These are phyloP conservation scores for Tetramorium simillimum DNA, from an alignment of 1,140 invertebrate genomes.

Conservation along the genomic window DNA sequence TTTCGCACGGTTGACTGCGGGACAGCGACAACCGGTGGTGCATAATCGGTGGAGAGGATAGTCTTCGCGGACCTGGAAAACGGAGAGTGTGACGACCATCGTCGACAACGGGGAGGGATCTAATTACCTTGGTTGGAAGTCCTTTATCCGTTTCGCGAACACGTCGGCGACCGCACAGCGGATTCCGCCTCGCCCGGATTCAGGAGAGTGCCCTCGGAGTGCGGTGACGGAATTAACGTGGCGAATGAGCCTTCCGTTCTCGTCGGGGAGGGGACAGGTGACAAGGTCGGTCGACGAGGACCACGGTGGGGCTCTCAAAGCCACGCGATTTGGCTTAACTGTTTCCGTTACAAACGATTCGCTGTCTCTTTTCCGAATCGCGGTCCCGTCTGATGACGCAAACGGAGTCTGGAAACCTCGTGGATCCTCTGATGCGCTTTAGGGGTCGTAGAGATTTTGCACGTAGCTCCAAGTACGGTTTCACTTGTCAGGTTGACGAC, in stretches of 20 bases:
- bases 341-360: slow-evolving; percentile 4
- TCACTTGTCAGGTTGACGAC: neutral
- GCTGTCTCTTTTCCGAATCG: slow-evolving; percentile 13
- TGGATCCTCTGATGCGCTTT: slow-evolving; percentile 48
- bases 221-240: slow-evolving; percentile 18
- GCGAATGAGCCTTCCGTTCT: neutral
- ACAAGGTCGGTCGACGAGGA: slow-evolving; percentile 8
- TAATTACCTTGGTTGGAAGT: neutral
- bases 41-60: neutral
- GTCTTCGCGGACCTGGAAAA: neutral
- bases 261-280: neutral
- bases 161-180: neutral
- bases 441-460: neutral
- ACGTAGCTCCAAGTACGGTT: neutral
- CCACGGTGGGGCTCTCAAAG: neutral
- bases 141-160: neutral
- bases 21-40: neutral
- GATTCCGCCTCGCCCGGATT: neutral
- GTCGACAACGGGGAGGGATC: neutral
- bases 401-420: neutral
- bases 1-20: neutral
- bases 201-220: slow-evolving; percentile 1
- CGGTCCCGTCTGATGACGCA: slow-evolving; percentile 2
- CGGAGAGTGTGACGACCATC: neutral
- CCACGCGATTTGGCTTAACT: slow-evolving; percentile 1